Percentiles rank a stretch among this genome's conserved stretches.
Evolutionary conservation across 2,888 invertebrate genomes (phyloP).

Genomic region (Argyra leucocephala): DNA sequence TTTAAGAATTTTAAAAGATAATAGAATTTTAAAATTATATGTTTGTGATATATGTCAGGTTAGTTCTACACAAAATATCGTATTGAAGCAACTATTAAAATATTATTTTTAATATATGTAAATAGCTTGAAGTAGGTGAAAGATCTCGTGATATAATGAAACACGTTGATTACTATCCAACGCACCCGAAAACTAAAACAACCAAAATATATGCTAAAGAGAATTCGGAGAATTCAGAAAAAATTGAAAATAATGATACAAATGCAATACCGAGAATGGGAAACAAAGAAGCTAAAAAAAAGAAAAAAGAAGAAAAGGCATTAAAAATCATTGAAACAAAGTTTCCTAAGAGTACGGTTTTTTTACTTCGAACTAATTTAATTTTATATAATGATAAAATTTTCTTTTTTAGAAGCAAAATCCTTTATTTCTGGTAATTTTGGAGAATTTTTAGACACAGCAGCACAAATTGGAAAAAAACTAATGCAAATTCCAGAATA

Average conservation of each 20-base stretch:
- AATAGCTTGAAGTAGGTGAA: not conserved
- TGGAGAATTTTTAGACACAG: constrained; percentile 26
- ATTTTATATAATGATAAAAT: not conserved
- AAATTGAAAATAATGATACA: not conserved
- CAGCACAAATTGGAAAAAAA: constrained; percentile 29
- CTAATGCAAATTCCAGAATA: constrained; percentile 34
- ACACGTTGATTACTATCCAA: not conserved
- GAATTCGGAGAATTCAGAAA: not conserved
- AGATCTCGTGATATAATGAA: not conserved
- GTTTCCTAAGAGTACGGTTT: not conserved
- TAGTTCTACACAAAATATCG: not conserved
- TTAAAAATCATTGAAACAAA: not conserved
- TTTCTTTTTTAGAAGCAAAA: constrained; percentile 27
- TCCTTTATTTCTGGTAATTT: constrained; percentile 27
- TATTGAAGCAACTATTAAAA: not conserved
- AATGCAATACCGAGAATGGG: not conserved
- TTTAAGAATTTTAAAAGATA: not conserved
- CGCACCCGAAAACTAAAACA: not conserved
- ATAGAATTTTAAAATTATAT: not conserved
- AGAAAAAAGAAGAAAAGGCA: not conserved
- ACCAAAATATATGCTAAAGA: not conserved
- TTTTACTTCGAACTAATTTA: not conserved
- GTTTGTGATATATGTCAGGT: not conserved
- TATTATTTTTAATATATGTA: not conserved
- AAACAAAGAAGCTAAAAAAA: not conserved